Base-by-base conservation (phyloP, 2,113 vertebrate genomes). In the Columba janthina region DNA sequence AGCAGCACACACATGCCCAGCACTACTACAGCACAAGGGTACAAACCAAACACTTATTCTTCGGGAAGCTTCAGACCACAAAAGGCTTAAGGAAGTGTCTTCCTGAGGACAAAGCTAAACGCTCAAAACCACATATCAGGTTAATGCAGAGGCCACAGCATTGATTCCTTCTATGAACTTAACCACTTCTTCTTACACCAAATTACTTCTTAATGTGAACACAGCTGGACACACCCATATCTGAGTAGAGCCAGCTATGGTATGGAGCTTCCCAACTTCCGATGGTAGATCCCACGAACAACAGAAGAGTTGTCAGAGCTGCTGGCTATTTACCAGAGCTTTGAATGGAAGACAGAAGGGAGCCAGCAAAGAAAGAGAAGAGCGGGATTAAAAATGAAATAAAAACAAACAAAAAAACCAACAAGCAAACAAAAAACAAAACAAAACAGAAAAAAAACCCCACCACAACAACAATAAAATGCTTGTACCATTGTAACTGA, bases 1-100 rank as follows among this genome's bases (percentile, higher is more conserved):
- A 34, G 28, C 7, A 32, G 19, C 19, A 36, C 34, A 61, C n/a
- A 17, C 1, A 1, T 14, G 8, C 61, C 36, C 0, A 0, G 15
- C 34, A 69, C 15, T 31, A 24, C 17, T 24, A 64, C 16, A 29
- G 25, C n/a, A 26, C 44, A 46, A 40, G 29, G 36, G 26, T 31
- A 54, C 44, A 60, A 71, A 60, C 5, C 34, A 50, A 34, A 40
- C 14, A 54, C 18, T 54, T 34, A 15, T 40, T 62, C 57, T 40
- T 60, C 53, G 26, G 26, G n/a, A 75, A 81, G 31, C 14, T 76
- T 76, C 64, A 42, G 51, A 76, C 15, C 50, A 57, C 15, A 65
- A 22, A 18, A 67, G 3, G 10, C 8, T 34, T 61, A 48, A 71
- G 36, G 38, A 71, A 60, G 15, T 3, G 8, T 28, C 48, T 72